phyloP scores from a whole-genome alignment of 2,113 vertebrate species.

The Miniopterus natalensis region DNA sequence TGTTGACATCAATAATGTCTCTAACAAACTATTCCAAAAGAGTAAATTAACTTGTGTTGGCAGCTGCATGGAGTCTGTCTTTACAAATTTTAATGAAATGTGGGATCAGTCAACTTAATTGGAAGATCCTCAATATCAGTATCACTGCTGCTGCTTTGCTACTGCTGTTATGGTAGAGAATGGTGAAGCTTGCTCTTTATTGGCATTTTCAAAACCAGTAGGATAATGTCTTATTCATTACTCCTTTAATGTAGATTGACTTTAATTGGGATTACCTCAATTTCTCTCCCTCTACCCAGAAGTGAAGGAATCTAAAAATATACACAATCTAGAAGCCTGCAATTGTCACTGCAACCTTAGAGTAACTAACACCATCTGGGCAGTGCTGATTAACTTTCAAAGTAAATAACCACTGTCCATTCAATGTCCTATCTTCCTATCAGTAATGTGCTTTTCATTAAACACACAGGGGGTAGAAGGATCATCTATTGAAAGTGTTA shows the following conservation, averaged over 20 bases:
- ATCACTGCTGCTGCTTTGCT: background rate
- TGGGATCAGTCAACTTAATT: background rate
- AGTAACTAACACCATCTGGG: background rate
- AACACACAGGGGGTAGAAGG: background rate
- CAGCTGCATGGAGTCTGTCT: background rate
- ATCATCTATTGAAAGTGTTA: background rate
- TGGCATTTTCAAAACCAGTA: background rate
- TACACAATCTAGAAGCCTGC: background rate
- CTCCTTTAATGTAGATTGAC: background rate
- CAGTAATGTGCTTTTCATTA: background rate
- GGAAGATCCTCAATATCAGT: background rate
- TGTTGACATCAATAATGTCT: background rate
- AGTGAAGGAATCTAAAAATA: background rate
- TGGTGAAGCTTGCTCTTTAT: background rate
- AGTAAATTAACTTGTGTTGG: background rate
- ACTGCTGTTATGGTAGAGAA: background rate
- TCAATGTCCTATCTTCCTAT: background rate
- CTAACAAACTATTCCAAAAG: background rate
- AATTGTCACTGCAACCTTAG: background rate
- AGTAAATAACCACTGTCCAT: background rate
- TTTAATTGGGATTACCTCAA: background rate
- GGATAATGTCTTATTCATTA: background rate
- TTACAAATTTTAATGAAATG: constrained; percentile 21
- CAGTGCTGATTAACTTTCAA: constrained; percentile 1
- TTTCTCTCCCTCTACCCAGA: background rate